Conservation (phyloP, 2,797 vertebrate genomes). For the Artibeus jamaicensis region DNA sequence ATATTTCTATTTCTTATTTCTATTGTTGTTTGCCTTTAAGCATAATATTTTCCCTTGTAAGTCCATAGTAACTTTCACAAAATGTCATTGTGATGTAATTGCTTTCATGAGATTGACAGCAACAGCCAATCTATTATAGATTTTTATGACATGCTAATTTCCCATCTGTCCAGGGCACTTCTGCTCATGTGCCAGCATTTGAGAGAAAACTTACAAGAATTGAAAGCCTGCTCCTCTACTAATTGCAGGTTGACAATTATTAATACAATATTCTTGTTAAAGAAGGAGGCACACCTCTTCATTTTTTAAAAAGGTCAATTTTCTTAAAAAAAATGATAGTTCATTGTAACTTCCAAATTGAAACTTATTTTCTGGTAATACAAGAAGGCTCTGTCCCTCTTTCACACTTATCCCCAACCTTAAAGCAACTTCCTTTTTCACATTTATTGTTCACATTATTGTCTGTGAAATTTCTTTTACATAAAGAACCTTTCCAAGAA, state of each 20-base stretch:
- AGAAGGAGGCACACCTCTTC: constrained; percentile 50
- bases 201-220: constrained; percentile 64
- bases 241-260: constrained; percentile 74
- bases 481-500: not conserved
- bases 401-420: not conserved
- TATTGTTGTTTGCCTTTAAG: not conserved
- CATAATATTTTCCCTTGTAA: constrained; percentile 48
- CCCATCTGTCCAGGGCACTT: constrained; percentile 83
- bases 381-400: not conserved
- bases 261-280: constrained; percentile 66
- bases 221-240: constrained; percentile 64
- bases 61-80: constrained; percentile 64
- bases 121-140: constrained; percentile 78
- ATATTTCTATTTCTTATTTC: constrained; percentile 28
- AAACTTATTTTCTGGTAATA: constrained; percentile 44
- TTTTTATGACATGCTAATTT: constrained; percentile 86
- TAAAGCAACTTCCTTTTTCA: not conserved
- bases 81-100: constrained; percentile 79
- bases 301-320: constrained; percentile 68
- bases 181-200: constrained; percentile 66
- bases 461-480: not conserved
- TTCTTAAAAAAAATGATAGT: constrained; percentile 37
- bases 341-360: constrained; percentile 56
- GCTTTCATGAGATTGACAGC: constrained; percentile 80
- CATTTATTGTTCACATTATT: not conserved